Conservation (phyloP, 1,140 invertebrate species). For the Ptiloglossa arizonensis region DNA sequence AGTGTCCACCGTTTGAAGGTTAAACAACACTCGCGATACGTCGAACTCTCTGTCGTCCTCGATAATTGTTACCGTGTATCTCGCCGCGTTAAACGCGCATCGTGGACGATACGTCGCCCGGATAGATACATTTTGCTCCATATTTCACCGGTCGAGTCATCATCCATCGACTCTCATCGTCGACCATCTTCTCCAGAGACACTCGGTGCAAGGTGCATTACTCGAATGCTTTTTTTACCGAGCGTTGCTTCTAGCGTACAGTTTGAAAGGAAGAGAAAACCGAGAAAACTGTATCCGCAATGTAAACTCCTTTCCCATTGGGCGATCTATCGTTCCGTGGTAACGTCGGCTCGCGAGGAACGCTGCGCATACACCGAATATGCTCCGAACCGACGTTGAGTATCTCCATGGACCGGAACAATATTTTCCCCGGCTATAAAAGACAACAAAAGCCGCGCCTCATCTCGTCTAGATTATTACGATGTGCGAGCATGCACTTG, state of each 20-base stretch:
- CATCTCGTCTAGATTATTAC: slow-evolving; percentile 24
- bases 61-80: no score
- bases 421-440: neutral
- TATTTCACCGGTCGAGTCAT: neutral
- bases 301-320: neutral
- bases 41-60: no score
- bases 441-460: slow-evolving; percentile 10
- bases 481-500: neutral
- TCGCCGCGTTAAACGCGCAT: no score
- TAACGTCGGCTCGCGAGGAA: neutral
- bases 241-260: neutral
- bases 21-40: no score
- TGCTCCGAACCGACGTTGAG: neutral
- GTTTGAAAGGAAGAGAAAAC: neutral
- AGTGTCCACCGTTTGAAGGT: no score
- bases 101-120: no score
- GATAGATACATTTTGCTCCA: no score
- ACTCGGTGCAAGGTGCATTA: neutral
- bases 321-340: slow-evolving; percentile 28
- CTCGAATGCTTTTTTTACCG: neutral
- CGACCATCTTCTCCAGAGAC: neutral
- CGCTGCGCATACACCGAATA: neutral
- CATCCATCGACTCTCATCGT: neutral
- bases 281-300: neutral
- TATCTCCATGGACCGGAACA: neutral